These are phyloP conservation scores for Oreohelix idahoensis DNA, from an alignment of 1,140 invertebrate species.

Conservation along the genomic window DNA sequence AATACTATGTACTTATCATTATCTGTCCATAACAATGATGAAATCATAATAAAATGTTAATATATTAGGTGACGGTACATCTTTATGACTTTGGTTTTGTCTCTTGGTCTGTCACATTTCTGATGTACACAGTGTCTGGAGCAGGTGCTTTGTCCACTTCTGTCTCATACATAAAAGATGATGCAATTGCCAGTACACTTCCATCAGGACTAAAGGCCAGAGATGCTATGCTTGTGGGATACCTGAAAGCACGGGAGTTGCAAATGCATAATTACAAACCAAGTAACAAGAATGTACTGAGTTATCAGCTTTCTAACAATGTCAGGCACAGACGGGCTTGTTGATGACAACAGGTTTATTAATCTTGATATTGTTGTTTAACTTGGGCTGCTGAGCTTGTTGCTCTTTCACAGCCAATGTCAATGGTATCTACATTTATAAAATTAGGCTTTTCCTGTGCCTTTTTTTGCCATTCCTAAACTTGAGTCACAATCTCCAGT, in stretches of 20 bases:
- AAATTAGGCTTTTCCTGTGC: too few relatives aligned
- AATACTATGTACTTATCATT: neutral
- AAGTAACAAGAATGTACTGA: too few relatives aligned
- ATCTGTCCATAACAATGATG: neutral
- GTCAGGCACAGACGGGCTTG: too few relatives aligned
- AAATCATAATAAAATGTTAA: neutral
- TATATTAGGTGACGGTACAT: neutral
- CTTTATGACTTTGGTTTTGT: constrained; percentile 90
- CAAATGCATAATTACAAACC: too few relatives aligned
- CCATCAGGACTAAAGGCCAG: constrained; percentile 95
- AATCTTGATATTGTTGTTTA: too few relatives aligned
- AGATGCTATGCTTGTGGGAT: constrained; percentile 94
- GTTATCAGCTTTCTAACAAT: too few relatives aligned
- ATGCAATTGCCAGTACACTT: constrained; percentile 91
- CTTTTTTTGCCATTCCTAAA: too few relatives aligned
- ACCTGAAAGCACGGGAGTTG: constrained; percentile 76
- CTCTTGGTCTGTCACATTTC: constrained; percentile 96
- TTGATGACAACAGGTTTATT: too few relatives aligned
- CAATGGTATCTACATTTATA: too few relatives aligned
- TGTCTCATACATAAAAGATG: constrained; percentile 91
- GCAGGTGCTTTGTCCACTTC: constrained; percentile 79
- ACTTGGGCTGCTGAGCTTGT: too few relatives aligned
- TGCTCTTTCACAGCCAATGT: too few relatives aligned
- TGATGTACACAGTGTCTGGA: constrained; percentile 92
- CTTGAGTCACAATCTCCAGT: too few relatives aligned